Conservation (phyloP, 2,797 vertebrate species). For the Octomys mimax region DNA sequence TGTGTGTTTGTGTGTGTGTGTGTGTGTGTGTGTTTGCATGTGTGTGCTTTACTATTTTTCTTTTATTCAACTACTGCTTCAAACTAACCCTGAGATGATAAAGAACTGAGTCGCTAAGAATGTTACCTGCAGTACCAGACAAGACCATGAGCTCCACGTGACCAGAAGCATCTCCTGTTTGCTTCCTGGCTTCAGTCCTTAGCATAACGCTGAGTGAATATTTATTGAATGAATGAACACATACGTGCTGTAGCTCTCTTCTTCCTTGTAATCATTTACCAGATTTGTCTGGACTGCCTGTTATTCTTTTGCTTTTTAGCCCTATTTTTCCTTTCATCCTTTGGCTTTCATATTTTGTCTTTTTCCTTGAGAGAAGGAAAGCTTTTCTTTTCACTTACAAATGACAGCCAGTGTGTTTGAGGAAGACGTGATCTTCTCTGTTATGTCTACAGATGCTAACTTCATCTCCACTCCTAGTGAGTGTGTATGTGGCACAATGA, state of each 20-base stretch:
- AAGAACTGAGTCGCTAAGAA: slow-evolving; percentile 9
- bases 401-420: neutral
- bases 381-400: neutral
- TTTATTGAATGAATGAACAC: slow-evolving; percentile 3
- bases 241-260: neutral
- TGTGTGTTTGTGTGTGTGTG: neutral
- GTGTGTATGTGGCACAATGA: neutral
- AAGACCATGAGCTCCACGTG: neutral
- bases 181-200: neutral
- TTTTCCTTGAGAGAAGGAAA: neutral
- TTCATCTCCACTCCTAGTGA: neutral
- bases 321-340: neutral
- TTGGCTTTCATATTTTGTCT: neutral
- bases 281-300: neutral
- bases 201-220: neutral
- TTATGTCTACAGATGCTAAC: neutral
- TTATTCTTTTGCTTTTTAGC: neutral
- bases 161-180: neutral
- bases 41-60: neutral
- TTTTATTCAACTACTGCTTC: neutral
- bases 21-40: neutral
- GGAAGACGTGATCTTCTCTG: neutral
- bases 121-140: too few species aligned
- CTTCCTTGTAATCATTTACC: neutral
- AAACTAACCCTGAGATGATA: neutral